Conservation (phyloP, 2,888 invertebrate species). For the Diadegma fenestrale region DNA sequence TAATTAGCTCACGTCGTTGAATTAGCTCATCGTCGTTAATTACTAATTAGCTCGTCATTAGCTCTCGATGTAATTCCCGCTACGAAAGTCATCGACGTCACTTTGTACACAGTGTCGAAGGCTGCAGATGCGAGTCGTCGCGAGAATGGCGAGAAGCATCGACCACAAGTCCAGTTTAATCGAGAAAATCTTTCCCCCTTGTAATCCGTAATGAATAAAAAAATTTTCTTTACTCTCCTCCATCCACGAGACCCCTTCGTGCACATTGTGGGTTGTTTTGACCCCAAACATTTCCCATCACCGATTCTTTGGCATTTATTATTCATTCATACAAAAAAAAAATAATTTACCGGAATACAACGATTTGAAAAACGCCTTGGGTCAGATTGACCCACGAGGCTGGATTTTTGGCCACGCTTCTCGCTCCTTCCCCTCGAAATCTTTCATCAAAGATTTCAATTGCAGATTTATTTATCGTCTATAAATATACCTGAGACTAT, state of each 20-base stretch:
- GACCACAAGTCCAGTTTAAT: slow-evolving; percentile 57
- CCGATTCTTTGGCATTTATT: too few relatives aligned
- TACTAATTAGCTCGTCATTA: slow-evolving; percentile 70
- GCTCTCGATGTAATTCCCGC: slow-evolving; percentile 56
- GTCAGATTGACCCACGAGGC: not conserved
- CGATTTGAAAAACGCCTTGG: too few relatives aligned
- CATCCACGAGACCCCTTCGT: not conserved
- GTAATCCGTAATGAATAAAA: not conserved
- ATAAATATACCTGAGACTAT: slow-evolving; percentile 23
- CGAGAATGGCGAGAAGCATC: slow-evolving; percentile 43
- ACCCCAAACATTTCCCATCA: too few relatives aligned
- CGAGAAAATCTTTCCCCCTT: not conserved
- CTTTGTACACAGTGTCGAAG: slow-evolving; percentile 69
- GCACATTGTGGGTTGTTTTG: too few relatives aligned
- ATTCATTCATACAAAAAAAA: too few relatives aligned
- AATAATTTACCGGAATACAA: too few relatives aligned
- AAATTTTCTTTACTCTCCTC: not conserved
- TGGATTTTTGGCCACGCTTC: slow-evolving; percentile 33
- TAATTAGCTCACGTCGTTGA: slow-evolving; percentile 58
- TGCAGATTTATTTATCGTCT: slow-evolving; percentile 9
- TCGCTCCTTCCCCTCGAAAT: slow-evolving; percentile 8
- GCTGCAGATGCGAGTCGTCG: slow-evolving; percentile 68
- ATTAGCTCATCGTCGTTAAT: slow-evolving; percentile 61
- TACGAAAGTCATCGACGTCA: slow-evolving; percentile 47
- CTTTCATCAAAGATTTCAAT: slow-evolving; percentile 20